A percentile compares a stretch with the other conserved stretches of the same genome.
Conservation (phyloP, 2,888 invertebrate species). For the Graphium colonna region DNA sequence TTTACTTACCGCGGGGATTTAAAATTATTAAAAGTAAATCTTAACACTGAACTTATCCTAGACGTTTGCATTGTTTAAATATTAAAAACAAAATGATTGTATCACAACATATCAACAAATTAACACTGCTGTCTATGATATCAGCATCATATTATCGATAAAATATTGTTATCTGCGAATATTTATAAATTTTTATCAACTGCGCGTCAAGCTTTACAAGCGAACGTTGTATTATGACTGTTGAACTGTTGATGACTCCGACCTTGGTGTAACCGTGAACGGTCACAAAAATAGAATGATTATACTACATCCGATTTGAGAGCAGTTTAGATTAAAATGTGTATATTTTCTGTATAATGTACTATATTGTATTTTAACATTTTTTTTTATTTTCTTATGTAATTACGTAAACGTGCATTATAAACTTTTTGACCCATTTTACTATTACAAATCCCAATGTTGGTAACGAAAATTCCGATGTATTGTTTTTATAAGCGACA, state of each 20-base stretch:
- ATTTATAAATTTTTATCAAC: not conserved
- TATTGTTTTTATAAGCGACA: too few relatives aligned
- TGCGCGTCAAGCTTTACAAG: not conserved
- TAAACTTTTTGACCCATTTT: too few relatives aligned
- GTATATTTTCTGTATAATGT: too few relatives aligned
- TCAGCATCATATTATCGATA: not conserved
- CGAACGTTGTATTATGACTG: conserved; percentile 7
- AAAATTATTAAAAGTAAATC: not conserved
- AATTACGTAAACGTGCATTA: too few relatives aligned
- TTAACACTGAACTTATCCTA: conserved; percentile 5
- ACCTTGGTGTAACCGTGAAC: conserved; percentile 17
- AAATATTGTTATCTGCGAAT: not conserved
- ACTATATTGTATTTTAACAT: too few relatives aligned
- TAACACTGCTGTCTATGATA: not conserved
- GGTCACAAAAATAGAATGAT: conserved; percentile 16
- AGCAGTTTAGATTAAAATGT: not conserved
- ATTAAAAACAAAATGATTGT: not conserved
- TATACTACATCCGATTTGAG: not conserved
- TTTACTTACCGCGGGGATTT: conserved; percentile 8
- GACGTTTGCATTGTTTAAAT: conserved; percentile 4
- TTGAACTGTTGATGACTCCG: conserved; percentile 10
- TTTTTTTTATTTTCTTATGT: too few relatives aligned
- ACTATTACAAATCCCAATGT: too few relatives aligned
- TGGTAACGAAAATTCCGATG: too few relatives aligned
- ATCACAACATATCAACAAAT: not conserved